Evolutionary conservation across 2,888 invertebrate species (phyloP), one percentile per base, ranked within the genome.

Genomic region (Drosophila lutescens): DNA sequence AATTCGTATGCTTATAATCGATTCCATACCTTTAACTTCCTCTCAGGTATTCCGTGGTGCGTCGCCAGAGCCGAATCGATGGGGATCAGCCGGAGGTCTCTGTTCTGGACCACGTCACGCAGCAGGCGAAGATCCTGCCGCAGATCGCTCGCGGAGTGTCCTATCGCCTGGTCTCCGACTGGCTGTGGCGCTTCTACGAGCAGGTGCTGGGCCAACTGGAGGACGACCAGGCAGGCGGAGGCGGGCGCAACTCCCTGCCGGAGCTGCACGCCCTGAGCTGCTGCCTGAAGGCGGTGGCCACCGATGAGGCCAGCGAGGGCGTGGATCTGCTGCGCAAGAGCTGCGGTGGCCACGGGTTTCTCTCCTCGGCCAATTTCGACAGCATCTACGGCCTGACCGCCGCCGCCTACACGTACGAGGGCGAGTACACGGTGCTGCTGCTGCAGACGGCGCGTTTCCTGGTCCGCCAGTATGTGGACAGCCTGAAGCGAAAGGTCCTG

Each of bases 301-400:
- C 97, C 0, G 93, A 95, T 10, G 96, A 96, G 89, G 95, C 95
- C 44, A 94, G 95, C 1, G 92, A 91, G 57, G 96, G 95, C 46
- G 94, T 98, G 32, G 98, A 99, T 91, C 94, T 94, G n/a, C 95
- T 97, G 77, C 95, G 98, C 13, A 93, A 97, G 77, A 93, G 98
- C 12, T 99, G 98, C 92, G 99, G 99, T 50, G 99, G 99, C 0
- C 98, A 99, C 91, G 99, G 99, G 1, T 99, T 97, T 93, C 95
- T 97, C 95, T 93, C 95, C 13, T 93, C 95, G 23, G 96, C 97
- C 75, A 97, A 96, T 91, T 93, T 99, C 75, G 97, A 97, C 13
- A 93, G 94, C 73, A 96, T 96, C 7, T 98, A 97, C 91, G 96
- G 96, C 0, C 92, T 95, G 73, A 95, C 95, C 49, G 96, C 96